Evolutionary conservation across 2,113 vertebrate genomes (phyloP).

Genomic region (Willisornis vidua): DNA sequence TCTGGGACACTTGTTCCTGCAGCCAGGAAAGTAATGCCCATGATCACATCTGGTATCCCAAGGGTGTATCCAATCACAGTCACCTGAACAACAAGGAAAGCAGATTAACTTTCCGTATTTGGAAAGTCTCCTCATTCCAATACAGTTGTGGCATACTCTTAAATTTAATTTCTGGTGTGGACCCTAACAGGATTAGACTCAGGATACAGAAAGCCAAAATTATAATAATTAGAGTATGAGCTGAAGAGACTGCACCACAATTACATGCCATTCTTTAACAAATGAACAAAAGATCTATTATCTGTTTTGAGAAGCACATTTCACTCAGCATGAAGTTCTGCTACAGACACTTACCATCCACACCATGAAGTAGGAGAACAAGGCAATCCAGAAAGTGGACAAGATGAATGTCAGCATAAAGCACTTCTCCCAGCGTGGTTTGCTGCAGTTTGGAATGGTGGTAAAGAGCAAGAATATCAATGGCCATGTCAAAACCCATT

Average conservation of each 20-base stretch:
- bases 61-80: conserved; percentile 95
- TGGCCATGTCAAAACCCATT: conserved; percentile 94
- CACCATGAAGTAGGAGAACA: conserved; percentile 99
- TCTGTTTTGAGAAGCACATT: not conserved
- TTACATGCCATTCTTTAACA: not conserved
- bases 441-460: conserved; percentile 93
- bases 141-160: not conserved
- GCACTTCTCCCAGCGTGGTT: conserved; percentile 91
- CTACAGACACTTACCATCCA: conserved; percentile 88
- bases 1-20: conserved; percentile 97
- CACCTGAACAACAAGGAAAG: conserved; percentile 78
- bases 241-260: not conserved
- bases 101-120: not conserved
- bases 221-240: not conserved
- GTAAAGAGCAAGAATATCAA: conserved; percentile 87
- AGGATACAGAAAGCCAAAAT: not conserved
- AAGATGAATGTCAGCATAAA: conserved; percentile 95
- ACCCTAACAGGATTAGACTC: not conserved
- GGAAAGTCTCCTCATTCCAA: not conserved
- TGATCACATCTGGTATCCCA: conserved; percentile 97
- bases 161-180: not conserved
- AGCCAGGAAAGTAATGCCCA: conserved; percentile 98
- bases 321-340: not conserved
- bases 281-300: not conserved
- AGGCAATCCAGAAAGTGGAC: conserved; percentile 94